Percentiles rank a stretch among this genome's conserved stretches.
phyloP scores from a whole-genome alignment of 2,113 vertebrate genomes.

The Tonatia bakeri region DNA sequence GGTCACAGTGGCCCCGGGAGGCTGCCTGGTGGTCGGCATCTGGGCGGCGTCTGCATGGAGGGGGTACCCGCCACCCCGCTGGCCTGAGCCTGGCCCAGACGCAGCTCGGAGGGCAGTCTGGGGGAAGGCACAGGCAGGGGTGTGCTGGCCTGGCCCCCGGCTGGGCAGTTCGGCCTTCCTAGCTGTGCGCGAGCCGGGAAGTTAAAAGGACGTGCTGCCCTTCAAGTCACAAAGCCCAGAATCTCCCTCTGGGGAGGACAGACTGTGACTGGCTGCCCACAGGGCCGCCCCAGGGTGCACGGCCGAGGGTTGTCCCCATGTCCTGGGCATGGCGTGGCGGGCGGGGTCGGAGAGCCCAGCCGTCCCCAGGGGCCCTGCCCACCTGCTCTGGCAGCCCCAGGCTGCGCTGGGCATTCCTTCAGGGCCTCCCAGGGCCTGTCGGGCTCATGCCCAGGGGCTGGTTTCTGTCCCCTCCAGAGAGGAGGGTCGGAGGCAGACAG shows the following conservation, averaged over 20 bases:
- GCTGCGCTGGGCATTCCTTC: fast-evolving
- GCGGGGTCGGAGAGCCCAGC: not conserved
- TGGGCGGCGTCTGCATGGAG: fast-evolving
- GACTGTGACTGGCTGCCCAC: not conserved
- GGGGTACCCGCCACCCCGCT: not conserved
- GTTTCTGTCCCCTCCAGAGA: not conserved
- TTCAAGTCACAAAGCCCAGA: not conserved
- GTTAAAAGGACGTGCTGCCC: fast-evolving
- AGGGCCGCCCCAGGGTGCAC: fast-evolving
- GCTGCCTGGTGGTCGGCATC: not conserved
- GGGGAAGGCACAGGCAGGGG: not conserved
- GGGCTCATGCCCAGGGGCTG: not conserved
- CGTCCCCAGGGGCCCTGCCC: fast-evolving
- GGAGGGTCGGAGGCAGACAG: not conserved
- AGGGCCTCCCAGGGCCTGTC: fast-evolving
- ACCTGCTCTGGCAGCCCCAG: too few species aligned
- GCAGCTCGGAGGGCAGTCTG: not conserved
- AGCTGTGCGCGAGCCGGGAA: fast-evolving
- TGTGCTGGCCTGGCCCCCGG: fast-evolving
- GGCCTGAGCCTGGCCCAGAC: not conserved
- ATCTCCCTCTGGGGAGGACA: fast-evolving
- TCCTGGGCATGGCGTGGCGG: not conserved
- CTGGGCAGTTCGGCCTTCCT: not conserved
- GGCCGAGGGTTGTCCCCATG: fast-evolving
- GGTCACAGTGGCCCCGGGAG: not conserved